These are phyloP conservation scores for Drosophila flavopinicola DNA, from an alignment of 2,888 invertebrate species.

Conservation along the genomic window DNA sequence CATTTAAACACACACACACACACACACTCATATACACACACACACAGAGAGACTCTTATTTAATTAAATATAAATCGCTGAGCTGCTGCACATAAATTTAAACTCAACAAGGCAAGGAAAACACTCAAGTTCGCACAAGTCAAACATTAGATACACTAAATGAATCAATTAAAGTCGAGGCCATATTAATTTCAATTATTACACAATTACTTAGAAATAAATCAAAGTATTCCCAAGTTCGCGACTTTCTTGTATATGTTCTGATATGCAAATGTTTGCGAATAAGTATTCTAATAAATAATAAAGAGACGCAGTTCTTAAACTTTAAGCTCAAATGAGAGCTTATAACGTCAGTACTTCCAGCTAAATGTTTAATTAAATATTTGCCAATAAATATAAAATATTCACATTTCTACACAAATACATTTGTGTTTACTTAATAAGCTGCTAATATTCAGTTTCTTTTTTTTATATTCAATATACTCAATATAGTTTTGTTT, in stretches of 20 bases:
- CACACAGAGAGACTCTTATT: conserved; percentile 44
- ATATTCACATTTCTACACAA: neutral
- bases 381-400: neutral
- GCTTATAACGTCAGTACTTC: too few relatives aligned
- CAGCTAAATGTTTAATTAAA: too few relatives aligned
- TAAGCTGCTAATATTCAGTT: too few relatives aligned
- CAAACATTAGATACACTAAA: conserved; percentile 27
- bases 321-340: too few relatives aligned
- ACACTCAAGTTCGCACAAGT: neutral
- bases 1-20: conserved; percentile 31
- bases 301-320: too few relatives aligned
- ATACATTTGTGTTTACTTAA: neutral
- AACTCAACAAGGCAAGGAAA: conserved; percentile 38
- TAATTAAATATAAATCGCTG: conserved; percentile 74
- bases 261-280: too few relatives aligned
- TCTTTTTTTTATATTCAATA: too few relatives aligned
- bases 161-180: neutral
- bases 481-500: neutral
- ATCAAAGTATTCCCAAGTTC: too few relatives aligned
- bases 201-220: too few relatives aligned
- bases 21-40: conserved; percentile 13
- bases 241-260: too few relatives aligned
- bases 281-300: too few relatives aligned
- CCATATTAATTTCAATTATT: neutral
- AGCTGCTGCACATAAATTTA: conserved; percentile 67